These are phyloP conservation scores for Garra rufa DNA, from an alignment of 2,113 vertebrate genomes.

Conservation along the genomic window DNA sequence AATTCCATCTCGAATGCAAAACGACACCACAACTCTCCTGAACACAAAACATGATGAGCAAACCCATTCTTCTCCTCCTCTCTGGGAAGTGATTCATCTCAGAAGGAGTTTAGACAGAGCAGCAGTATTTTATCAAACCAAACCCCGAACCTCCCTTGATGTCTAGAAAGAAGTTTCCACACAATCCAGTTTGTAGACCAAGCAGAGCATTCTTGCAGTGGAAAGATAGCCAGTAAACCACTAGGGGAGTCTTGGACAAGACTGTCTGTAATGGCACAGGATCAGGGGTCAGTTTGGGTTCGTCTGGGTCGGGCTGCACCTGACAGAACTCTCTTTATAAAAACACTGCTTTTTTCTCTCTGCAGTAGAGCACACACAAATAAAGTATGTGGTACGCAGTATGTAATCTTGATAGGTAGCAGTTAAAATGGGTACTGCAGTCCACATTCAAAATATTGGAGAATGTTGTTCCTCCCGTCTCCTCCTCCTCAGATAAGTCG, in stretches of 20 bases:
- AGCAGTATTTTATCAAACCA: conserved; percentile 1
- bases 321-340: background rate
- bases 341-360: background rate
- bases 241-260: conserved; percentile 12
- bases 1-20: background rate
- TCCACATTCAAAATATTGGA: background rate
- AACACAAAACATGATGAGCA: conserved; percentile 13
- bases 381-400: too few relatives aligned
- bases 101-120: background rate
- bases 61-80: conserved; percentile 13
- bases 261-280: conserved; percentile 6
- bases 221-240: conserved; percentile 8
- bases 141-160: conserved; percentile 1
- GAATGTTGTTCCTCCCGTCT: background rate
- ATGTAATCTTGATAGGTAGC: too few relatives aligned
- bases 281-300: background rate
- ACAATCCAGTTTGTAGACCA: background rate
- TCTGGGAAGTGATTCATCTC: conserved; percentile 1
- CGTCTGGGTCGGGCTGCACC: background rate
- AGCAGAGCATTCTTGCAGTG: conserved; percentile 28
- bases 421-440: background rate
- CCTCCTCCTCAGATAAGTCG: too few relatives aligned
- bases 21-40: background rate
- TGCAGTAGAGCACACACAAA: background rate
- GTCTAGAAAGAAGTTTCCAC: conserved; percentile 6